Evolutionary conservation across 2,113 vertebrate genomes (phyloP).

Genomic region (Melanerpes formicivorus): DNA sequence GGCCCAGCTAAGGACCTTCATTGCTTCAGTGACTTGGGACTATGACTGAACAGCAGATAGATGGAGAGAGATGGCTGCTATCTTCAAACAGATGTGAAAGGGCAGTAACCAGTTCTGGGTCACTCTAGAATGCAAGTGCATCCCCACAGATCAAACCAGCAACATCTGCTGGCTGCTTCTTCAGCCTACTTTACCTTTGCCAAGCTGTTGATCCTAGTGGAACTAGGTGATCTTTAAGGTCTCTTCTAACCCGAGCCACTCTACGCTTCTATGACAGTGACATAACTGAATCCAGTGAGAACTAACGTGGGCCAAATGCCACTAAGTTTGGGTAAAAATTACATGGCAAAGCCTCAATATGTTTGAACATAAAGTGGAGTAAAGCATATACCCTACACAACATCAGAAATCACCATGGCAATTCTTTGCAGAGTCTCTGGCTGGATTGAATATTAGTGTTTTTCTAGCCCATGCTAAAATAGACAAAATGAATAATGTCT

Average conservation of each 20-base stretch:
- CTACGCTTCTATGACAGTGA: background rate
- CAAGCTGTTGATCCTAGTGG: background rate
- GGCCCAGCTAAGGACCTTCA: background rate
- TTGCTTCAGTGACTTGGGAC: background rate
- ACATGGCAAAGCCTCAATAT: background rate
- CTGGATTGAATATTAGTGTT: slow-evolving; percentile 33
- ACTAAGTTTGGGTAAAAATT: background rate
- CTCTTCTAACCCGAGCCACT: background rate
- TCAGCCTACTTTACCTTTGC: background rate
- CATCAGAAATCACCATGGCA: slow-evolving; percentile 65
- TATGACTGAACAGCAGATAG: background rate
- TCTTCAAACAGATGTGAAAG: background rate
- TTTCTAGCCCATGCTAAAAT: slow-evolving; percentile 63
- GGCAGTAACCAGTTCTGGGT: background rate
- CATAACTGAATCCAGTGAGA: background rate
- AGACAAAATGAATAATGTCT: slow-evolving; percentile 54
- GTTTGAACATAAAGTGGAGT: background rate
- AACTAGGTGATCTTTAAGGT: background rate
- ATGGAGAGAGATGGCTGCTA: background rate
- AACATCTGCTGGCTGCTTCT: background rate
- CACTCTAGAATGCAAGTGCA: background rate
- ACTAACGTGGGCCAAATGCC: background rate
- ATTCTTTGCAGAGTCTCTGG: slow-evolving; percentile 12
- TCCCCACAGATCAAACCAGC: background rate
- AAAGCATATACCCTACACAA: background rate